A percentile compares a stretch with the other conserved stretches of the same genome.
Conservation (phyloP, 1,140 invertebrate genomes). For the Drosophila quadrilineata region DNA sequence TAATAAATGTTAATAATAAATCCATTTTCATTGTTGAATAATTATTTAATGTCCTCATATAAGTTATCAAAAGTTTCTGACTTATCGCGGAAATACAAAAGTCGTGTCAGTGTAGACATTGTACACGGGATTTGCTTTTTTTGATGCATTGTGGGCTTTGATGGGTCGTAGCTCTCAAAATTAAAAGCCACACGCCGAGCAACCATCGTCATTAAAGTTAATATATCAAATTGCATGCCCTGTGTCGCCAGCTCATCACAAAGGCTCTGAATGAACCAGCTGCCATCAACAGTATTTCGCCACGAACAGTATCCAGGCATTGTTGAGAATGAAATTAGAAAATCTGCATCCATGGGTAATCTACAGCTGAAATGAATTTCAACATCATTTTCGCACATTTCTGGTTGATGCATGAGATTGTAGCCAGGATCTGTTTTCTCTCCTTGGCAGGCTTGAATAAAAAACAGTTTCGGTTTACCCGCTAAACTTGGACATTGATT, state of each 20-base stretch:
- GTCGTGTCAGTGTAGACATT: constrained; percentile 93
- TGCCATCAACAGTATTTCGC: constrained; percentile 94
- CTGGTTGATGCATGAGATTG: constrained; percentile 81
- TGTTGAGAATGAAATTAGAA: constrained; percentile 96
- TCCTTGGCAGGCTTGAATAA: constrained; percentile 95
- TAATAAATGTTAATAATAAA: background rate
- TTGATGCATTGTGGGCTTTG: constrained; percentile 82
- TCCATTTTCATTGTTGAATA: background rate
- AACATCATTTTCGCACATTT: constrained; percentile 85
- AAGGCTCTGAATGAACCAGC: constrained; percentile 97
- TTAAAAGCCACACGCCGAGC: constrained; percentile 92
- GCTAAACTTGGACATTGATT: constrained; percentile 91
- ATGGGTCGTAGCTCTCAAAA: constrained; percentile 90
- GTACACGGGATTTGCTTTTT: constrained; percentile 97
- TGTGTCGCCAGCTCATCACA: constrained; percentile 88
- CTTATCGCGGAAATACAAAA: constrained; percentile 85
- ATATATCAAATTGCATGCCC: constrained; percentile 88
- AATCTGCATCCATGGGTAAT: constrained; percentile 95
- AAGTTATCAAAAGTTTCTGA: background rate
- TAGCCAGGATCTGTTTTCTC: constrained; percentile 89
- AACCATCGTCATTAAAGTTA: constrained; percentile 94
- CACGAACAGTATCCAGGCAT: constrained; percentile 96
- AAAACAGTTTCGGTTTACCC: constrained; percentile 96
- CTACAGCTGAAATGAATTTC: constrained; percentile 85
- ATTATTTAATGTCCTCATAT: background rate